Conservation (phyloP, 2,797 vertebrate species). For the Onychomys arenicola region DNA sequence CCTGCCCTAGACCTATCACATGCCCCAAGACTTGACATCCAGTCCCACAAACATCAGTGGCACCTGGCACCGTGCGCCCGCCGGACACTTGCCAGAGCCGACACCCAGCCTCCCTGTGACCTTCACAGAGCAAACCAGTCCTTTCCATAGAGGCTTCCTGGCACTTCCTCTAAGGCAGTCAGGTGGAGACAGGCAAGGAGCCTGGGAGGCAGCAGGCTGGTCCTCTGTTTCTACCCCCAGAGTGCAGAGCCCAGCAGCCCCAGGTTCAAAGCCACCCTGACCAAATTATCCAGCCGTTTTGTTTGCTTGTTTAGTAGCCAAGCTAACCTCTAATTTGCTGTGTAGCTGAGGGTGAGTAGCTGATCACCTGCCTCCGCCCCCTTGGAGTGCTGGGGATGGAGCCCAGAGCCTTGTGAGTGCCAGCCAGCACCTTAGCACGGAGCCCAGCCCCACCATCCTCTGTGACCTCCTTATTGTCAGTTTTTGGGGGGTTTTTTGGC, state of each 20-base stretch:
- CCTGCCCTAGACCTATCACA: neutral
- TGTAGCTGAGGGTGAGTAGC: neutral
- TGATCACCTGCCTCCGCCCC: neutral
- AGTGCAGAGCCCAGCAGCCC: neutral
- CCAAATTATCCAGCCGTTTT: neutral
- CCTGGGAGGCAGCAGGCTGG: neutral
- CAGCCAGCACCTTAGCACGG: neutral
- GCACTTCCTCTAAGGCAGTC: constrained; percentile 1
- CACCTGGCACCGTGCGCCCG: constrained; percentile 50
- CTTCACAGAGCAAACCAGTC: constrained; percentile 75
- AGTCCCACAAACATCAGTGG: constrained; percentile 21
- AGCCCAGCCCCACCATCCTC: neutral
- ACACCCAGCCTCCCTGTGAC: constrained; percentile 68
- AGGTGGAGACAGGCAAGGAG: constrained; percentile 31
- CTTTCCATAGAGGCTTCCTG: constrained; percentile 64
- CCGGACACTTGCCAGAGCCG: neutral
- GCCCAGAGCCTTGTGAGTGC: neutral
- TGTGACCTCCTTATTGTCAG: neutral
- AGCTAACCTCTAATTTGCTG: neutral
- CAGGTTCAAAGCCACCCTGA: neutral
- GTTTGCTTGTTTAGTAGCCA: neutral
- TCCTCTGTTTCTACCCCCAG: neutral
- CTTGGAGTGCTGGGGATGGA: neutral
- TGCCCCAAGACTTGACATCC: neutral
- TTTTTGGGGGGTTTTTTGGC: neutral